A percentile compares a stretch with the other conserved stretches of the same genome.
These are phyloP conservation scores for Corbicula japonica DNA, from an alignment of 2,888 invertebrate genomes.

Conservation along the genomic window DNA sequence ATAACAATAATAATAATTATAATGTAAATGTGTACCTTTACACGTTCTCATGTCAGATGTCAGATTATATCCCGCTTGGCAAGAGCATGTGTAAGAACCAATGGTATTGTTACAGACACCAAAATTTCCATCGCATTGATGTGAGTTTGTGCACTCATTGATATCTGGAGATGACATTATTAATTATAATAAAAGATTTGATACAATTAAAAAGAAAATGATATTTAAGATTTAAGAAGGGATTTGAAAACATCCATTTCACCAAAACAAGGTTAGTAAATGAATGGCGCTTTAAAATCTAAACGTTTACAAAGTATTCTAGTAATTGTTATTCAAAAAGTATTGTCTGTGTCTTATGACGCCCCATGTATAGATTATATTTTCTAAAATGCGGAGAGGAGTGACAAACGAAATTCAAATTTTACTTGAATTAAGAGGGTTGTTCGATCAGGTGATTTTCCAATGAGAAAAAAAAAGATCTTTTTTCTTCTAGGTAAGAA, in stretches of 20 bases:
- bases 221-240: neutral
- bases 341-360: too few species aligned
- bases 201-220: neutral
- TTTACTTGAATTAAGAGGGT: too few species aligned
- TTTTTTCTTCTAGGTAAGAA: too few species aligned
- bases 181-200: neutral
- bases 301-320: too few species aligned
- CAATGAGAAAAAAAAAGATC: too few species aligned
- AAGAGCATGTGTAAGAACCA: neutral
- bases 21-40: neutral
- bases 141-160: neutral
- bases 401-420: too few species aligned
- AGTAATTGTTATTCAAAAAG: too few species aligned
- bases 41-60: neutral
- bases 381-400: too few species aligned
- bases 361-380: too few species aligned
- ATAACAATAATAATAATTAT: neutral
- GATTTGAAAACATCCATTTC: neutral
- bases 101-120: neutral
- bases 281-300: too few species aligned
- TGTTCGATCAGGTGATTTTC: too few species aligned
- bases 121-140: neutral
- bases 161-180: neutral
- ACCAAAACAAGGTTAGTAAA: neutral
- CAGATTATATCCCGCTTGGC: neutral